Conservation (phyloP, 2,797 vertebrate genomes). For the Leucoraja ocellata region DNA sequence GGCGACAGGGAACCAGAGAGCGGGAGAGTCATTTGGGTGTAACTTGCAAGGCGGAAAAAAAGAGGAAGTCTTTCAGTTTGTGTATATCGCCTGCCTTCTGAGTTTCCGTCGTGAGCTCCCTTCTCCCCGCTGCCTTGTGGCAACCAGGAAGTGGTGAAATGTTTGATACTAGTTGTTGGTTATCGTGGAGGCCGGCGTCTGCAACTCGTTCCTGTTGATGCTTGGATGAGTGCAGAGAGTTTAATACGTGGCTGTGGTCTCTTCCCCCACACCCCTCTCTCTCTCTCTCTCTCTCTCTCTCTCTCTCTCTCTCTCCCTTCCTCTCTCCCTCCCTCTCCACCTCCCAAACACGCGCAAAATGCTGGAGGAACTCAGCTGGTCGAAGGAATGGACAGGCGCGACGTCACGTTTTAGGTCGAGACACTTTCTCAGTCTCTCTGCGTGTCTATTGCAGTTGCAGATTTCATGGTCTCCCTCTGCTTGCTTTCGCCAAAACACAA, state of each 20-base stretch:
- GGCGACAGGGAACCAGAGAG: neutral
- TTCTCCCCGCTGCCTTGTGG: neutral
- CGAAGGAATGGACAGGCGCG: too few species aligned
- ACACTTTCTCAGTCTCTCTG: too few species aligned
- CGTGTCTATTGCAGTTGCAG: too few species aligned
- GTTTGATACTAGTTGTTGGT: neutral
- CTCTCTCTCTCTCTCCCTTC: fast-evolving
- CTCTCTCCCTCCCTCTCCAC: neutral
- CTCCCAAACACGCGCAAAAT: too few species aligned
- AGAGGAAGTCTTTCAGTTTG: neutral
- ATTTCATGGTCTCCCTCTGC: too few species aligned
- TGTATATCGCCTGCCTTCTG: neutral
- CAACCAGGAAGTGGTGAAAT: neutral
- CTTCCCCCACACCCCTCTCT: neutral
- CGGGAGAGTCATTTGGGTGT: neutral
- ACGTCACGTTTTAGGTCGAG: too few species aligned
- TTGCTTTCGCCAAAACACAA: too few species aligned
- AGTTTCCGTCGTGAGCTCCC: neutral
- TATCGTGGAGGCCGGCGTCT: neutral
- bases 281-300: fast-evolving
- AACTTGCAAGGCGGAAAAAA: neutral
- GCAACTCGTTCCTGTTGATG: neutral
- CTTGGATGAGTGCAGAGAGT: neutral
- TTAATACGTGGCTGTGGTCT: neutral
- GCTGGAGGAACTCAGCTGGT: too few species aligned